phyloP scores from a whole-genome alignment of 2,797 vertebrate genomes.

The Astyanax mexicanus region DNA sequence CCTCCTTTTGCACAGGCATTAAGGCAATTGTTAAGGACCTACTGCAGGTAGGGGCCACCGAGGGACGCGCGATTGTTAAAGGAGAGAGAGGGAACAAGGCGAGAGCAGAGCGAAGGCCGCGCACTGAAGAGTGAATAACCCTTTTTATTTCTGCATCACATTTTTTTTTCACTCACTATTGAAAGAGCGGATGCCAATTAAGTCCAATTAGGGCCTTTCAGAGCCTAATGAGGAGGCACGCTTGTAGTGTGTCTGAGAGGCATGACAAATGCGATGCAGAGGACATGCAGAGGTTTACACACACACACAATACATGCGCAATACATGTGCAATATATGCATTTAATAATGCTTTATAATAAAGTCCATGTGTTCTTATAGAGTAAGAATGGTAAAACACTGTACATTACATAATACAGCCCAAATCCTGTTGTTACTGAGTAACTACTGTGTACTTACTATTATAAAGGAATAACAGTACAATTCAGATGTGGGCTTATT shows the following conservation, averaged over 20 bases:
- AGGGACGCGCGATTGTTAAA: conserved; percentile 41
- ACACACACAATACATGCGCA: too few species aligned
- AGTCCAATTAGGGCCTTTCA: conserved; percentile 70
- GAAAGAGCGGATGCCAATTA: conserved; percentile 71
- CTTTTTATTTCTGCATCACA: conserved; percentile 57
- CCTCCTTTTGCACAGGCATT: neutral
- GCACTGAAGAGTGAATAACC: conserved; percentile 26
- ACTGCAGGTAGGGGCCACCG: conserved; percentile 10
- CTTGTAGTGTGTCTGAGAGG: conserved; percentile 66
- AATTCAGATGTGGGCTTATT: too few species aligned
- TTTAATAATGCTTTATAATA: too few species aligned
- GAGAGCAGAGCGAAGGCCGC: neutral
- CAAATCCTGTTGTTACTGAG: too few species aligned
- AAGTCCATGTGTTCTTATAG: too few species aligned
- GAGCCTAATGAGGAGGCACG: conserved; percentile 70
- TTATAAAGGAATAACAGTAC: too few species aligned
- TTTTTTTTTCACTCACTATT: conserved; percentile 52
- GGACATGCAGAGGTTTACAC: conserved; percentile 39
- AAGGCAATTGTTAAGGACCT: conserved; percentile 31
- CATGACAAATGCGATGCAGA: conserved; percentile 11
- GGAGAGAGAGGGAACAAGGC: conserved; percentile 35
- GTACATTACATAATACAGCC: too few species aligned
- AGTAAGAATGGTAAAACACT: too few species aligned
- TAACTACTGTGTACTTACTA: too few species aligned
- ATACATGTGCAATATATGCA: too few species aligned